Evolutionary conservation across 2,888 invertebrate genomes (phyloP).

Genomic region (Didymodactylos carnosus): DNA sequence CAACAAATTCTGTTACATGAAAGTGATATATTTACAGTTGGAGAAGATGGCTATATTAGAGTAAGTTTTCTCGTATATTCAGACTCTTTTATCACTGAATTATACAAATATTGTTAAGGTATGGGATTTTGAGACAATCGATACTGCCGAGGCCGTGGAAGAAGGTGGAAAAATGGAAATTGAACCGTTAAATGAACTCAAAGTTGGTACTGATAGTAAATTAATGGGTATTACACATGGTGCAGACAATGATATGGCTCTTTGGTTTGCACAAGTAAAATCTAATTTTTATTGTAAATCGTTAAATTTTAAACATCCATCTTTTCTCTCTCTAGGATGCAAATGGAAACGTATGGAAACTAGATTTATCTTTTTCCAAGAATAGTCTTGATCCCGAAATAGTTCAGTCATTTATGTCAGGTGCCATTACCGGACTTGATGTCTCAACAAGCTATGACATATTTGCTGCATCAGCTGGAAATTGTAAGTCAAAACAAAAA

Average conservation of each 20-base stretch:
- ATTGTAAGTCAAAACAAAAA: conserved; percentile 44
- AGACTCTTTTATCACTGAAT: conserved; percentile 19
- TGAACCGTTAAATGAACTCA: conserved; percentile 65
- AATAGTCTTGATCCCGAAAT: conserved; percentile 36
- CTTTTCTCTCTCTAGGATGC: conserved; percentile 47
- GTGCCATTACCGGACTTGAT: conserved; percentile 49
- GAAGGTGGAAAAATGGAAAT: conserved; percentile 58
- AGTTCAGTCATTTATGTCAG: conserved; percentile 53
- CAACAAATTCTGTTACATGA: conserved; percentile 44
- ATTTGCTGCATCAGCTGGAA: conserved; percentile 51
- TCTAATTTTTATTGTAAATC: not conserved
- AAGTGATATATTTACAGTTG: conserved; percentile 42
- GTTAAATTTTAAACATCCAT: too few relatives aligned
- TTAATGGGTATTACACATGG: conserved; percentile 41
- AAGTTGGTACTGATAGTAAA: conserved; percentile 39
- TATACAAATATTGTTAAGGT: too few relatives aligned
- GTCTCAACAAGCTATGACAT: conserved; percentile 50
- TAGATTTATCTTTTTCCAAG: conserved; percentile 45
- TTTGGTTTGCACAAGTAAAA: conserved; percentile 54
- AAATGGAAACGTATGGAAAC: conserved; percentile 58
- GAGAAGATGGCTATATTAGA: conserved; percentile 34
- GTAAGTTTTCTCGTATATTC: too few relatives aligned
- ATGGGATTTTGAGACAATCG: conserved; percentile 80
- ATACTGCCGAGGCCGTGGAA: conserved; percentile 60
- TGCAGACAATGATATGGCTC: conserved; percentile 28